Evolutionary conservation across 2,888 invertebrate genomes (phyloP).

Genomic region (Mylabris sibirica): DNA sequence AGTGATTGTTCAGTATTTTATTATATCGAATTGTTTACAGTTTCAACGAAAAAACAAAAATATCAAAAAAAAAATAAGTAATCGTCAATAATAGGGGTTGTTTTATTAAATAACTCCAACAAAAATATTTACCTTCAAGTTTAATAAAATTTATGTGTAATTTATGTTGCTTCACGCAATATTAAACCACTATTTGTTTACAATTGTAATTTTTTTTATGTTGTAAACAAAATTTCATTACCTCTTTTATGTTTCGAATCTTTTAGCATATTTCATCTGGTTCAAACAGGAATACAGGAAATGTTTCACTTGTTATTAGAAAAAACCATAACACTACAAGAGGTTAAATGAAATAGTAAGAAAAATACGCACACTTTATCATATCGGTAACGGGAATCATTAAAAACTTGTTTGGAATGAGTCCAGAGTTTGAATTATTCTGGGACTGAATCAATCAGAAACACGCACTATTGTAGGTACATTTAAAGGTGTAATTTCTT

Average conservation of each 20-base stretch:
- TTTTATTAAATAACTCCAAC: not conserved
- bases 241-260: not conserved
- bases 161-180: not conserved
- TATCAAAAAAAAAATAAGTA: not conserved
- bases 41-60: not conserved
- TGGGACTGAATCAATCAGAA: not conserved
- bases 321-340: not conserved
- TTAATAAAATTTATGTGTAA: not conserved
- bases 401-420: too few species aligned
- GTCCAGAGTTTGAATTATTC: too few species aligned
- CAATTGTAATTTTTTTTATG: not conserved
- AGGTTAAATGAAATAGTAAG: not conserved
- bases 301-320: not conserved
- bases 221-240: not conserved
- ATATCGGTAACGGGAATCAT: too few species aligned
- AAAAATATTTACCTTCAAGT: not conserved
- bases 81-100: not conserved
- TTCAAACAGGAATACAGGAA: not conserved
- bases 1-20: not conserved
- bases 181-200: not conserved
- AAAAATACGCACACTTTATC: too few species aligned
- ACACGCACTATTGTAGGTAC: not conserved
- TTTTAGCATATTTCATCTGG: not conserved
- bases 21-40: not conserved
- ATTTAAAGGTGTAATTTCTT: not conserved